phyloP scores from a whole-genome alignment of 2,888 invertebrate genomes.

The Disparrhopalites patrizii region DNA sequence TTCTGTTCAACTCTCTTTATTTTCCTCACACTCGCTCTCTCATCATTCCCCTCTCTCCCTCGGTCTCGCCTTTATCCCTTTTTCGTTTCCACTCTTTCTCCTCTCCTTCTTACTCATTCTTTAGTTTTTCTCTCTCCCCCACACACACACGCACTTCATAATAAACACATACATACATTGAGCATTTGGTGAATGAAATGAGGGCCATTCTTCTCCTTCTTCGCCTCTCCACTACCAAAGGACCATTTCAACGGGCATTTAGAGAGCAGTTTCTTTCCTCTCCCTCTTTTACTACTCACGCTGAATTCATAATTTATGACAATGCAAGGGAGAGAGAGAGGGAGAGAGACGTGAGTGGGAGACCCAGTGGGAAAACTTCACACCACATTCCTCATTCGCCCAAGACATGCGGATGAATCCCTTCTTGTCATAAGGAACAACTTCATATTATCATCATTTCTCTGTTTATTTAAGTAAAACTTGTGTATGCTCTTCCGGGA shows the following conservation, averaged over 20 bases:
- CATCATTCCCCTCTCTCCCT: no score
- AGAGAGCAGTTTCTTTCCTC: conserved; percentile 1
- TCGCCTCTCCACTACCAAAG: background rate
- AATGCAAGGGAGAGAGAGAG: conserved; percentile 14
- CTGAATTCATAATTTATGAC: conserved; percentile 26
- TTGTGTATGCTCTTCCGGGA: background rate
- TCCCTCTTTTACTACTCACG: conserved; percentile 3
- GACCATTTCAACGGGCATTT: conserved; percentile 8
- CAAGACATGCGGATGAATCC: conserved; percentile 21
- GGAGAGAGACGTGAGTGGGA: conserved; percentile 4
- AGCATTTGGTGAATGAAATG: conserved; percentile 5
- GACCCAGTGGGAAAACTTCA: conserved; percentile 13
- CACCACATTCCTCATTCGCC: conserved; percentile 18
- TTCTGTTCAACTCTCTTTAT: no score
- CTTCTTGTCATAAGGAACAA: conserved; percentile 13
- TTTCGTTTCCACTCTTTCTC: background rate
- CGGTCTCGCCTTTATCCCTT: no score
- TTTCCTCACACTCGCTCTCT: no score
- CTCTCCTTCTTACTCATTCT: background rate
- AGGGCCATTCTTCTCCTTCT: conserved; percentile 7
- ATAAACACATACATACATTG: conserved; percentile 7
- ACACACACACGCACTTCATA: background rate
- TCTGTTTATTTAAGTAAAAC: conserved; percentile 17
- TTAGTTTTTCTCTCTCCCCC: background rate
- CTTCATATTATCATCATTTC: conserved; percentile 21